Base-by-base conservation (phyloP, 92 coral and sea anemone species). In the Chrysogorgia sp. region DNA sequence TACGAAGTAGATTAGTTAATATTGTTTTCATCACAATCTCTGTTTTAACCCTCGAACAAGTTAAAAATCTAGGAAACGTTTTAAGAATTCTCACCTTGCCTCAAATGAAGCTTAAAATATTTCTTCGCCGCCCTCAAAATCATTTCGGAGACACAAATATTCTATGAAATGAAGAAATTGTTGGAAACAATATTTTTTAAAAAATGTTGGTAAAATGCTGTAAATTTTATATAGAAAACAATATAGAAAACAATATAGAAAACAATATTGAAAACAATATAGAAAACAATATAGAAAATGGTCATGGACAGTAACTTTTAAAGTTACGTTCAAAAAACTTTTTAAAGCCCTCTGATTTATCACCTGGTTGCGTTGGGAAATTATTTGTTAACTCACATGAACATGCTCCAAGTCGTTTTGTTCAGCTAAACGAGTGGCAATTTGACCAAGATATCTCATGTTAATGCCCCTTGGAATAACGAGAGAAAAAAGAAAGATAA, bases 401-500 rank as follows among this genome's bases (percentile, higher is more conserved):
- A 96, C 90, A 63, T 96, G 99, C 45, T 90, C 96, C 24, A 96
- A 87, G 67, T 96, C 99, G 13, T 85, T 85, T 47, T 90, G 80
- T 56, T 87, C 78, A 12, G 96, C 84, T 28, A 92, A 67, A 69
- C 88, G 63, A 3, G 77, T 50, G 20, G 97, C 88, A 24, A 91
- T 78, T 64, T 94, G 92, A n/a, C 99, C 99, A 62, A 96, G 86
- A 68, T 96, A 96, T 48, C 99, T 71, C 56, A 90, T 82, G 81
- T 96, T 96, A 45, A 96, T 86, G 10, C 99, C 99, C 85, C 99
- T 96, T 70, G n/a, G n/a, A n/a, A n/a, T n/a, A n/a, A n/a, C n/a
- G n/a, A n/a, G n/a, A n/a, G 24, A 28, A 56, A 17, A 22, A 20
- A 20, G 62, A 56, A 20, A 20, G n/a, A 53, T 24, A 17, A 19